These are phyloP conservation scores for Ceratina japonica DNA, from an alignment of 1,140 invertebrate genomes.

Conservation along the genomic window DNA sequence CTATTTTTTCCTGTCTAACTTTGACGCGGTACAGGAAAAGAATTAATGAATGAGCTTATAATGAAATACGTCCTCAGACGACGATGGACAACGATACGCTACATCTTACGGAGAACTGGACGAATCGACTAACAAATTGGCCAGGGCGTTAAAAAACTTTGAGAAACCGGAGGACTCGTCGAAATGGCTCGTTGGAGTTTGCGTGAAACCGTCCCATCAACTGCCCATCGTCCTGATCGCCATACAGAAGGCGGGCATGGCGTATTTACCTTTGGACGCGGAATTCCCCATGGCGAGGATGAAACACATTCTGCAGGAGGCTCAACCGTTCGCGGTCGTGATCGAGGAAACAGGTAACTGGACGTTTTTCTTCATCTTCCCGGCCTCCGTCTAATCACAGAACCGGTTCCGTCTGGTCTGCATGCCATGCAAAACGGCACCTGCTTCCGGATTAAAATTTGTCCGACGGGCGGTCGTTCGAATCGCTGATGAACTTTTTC, in stretches of 20 bases:
- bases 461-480: too few relatives aligned
- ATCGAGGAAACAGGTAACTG: constrained; percentile 79
- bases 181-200: constrained; percentile 84
- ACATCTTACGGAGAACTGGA: constrained; percentile 83
- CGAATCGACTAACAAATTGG: constrained; percentile 81
- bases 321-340: constrained; percentile 85
- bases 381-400: not conserved
- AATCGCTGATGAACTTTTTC: too few relatives aligned
- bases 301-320: constrained; percentile 88
- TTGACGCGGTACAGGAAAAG: too few relatives aligned
- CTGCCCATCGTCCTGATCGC: constrained; percentile 85
- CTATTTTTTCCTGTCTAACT: too few relatives aligned
- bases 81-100: constrained; percentile 69
- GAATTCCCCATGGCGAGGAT: constrained; percentile 87
- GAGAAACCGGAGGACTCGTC: constrained; percentile 80
- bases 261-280: constrained; percentile 90
- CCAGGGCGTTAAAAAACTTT: constrained; percentile 79
- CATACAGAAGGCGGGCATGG: constrained; percentile 89
- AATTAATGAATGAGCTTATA: too few relatives aligned
- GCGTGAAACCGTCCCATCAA: constrained; percentile 86
- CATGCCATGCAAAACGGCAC: too few relatives aligned
- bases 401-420: too few relatives aligned
- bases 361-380: not conserved
- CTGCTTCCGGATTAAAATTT: too few relatives aligned
- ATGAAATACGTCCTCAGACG: constrained; percentile 69